Evolutionary conservation across 2,888 invertebrate genomes (phyloP).

Genomic region (Nomada flava): DNA sequence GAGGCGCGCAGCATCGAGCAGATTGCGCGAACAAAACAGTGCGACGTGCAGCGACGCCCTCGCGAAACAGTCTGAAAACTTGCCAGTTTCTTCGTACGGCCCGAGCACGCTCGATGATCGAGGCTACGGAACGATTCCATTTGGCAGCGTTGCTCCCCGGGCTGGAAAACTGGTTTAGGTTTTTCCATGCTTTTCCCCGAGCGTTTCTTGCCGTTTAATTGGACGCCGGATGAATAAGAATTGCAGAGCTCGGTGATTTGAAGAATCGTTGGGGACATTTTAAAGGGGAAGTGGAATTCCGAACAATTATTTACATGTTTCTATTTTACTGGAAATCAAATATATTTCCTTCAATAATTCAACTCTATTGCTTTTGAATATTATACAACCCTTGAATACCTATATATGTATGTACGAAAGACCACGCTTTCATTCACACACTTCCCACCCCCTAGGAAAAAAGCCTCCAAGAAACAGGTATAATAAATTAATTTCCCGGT

Average conservation of each 20-base stretch:
- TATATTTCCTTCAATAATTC: too few species aligned
- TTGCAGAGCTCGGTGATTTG: too few species aligned
- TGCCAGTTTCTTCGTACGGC: slow-evolving; percentile 50
- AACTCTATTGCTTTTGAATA: too few species aligned
- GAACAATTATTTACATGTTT: too few species aligned
- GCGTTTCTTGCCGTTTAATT: slow-evolving; percentile 39
- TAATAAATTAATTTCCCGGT: background rate
- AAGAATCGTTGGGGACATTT: too few species aligned
- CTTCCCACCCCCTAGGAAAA: too few species aligned
- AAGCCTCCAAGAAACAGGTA: background rate
- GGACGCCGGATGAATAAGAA: background rate
- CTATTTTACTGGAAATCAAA: too few species aligned
- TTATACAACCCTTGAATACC: too few species aligned
- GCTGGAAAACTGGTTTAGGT: slow-evolving; percentile 7
- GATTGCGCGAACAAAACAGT: slow-evolving; percentile 46
- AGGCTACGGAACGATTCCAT: slow-evolving; percentile 25
- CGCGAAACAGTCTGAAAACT: slow-evolving; percentile 43
- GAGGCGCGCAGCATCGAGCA: slow-evolving; percentile 15
- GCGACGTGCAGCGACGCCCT: slow-evolving; percentile 34
- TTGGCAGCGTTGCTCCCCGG: slow-evolving; percentile 25
- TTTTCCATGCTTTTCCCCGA: background rate
- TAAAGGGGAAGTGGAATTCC: too few species aligned
- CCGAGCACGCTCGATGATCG: slow-evolving; percentile 31
- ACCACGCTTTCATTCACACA: too few species aligned
- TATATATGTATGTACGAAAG: too few species aligned